Evolutionary conservation across 2,113 vertebrate genomes (phyloP), one percentile per base, ranked within the genome.

Genomic region (Corythornis madagascariensis): DNA sequence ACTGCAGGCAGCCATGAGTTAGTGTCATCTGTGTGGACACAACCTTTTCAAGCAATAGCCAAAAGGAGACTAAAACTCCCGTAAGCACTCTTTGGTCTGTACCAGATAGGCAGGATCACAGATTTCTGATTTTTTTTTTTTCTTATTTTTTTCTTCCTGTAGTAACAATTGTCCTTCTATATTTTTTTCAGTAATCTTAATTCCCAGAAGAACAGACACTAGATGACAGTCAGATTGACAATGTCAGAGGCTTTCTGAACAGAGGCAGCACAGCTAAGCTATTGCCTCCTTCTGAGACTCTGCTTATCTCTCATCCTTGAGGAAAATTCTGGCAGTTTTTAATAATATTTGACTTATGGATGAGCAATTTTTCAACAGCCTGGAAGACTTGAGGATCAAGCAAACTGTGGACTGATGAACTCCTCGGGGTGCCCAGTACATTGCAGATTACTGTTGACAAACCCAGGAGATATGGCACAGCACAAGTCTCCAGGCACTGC

Each of bases 341-440:
- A 96, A 94, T 88, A 93, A 81, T 53, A 78, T 86, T 84, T 93
- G 92, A 95, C 90, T 95, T 84, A 60, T 35, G 90, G 93, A 67
- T 81, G 76, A 94, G 61, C 65, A 93, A 87, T 87, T 92, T 91
- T 91, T 92, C 84, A 89, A 47, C 59, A 83, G 96, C 57, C 92
- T 82, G 76, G 56, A 90, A 92, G 83, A 72, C 72, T 28, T 19
- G 35, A 94, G 80, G 70, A 84, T 72, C 24, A 57, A 90, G 86
- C 29, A 48, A 81, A 90, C 64, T 57, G 65, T 38, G 57, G 79
- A 67, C 65, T 19, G n/a, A 88, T 24, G 40, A 91, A 45, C 16
- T 78, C 83, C 85, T 65, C 7, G 5, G 80, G 80, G 73, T 83
- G 56, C 45, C 73, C 61, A 66, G 60, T 8, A 71, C 69, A 65